Evolutionary conservation across 2,888 invertebrate species (phyloP), one percentile per base, ranked within the genome.

Genomic region (Ceraclea dissimilis): DNA sequence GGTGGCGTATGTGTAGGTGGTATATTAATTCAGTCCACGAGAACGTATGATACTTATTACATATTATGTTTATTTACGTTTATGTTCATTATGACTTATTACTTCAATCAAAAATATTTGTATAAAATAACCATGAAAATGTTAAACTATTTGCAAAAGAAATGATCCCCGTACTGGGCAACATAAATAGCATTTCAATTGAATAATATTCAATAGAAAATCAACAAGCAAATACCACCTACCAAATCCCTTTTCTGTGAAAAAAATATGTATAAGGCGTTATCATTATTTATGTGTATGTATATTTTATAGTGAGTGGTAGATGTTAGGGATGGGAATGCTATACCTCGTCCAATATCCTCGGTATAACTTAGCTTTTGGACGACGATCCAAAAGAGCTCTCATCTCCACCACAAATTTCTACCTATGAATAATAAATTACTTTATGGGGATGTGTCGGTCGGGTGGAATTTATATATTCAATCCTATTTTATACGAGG

Each of bases 341-440:
- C 13, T 13, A 39, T 39, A 13, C 39, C 39, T 39, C 39, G 39
- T 13, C 39, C 39, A 39, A 39, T 39, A 39, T 39, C 39, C 39
- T 39, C 5, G 39, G 13, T n/a, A 39, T 16, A 39, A 39, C 39
- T 39, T 39, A 39, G 13, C 39, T 39, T 31, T 39, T 39, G 39
- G 39, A 39, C 43, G 55, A 55, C 56, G 44, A 56, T 56, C 51
- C 51, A 54, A 52, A 60, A 60, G 50, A 57, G 43, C 53, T 53
- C 47, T 50, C 56, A 33, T 43, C 54, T 49, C 51, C 44, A 34
- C 59, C 59, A 48, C 59, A 59, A 59, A 61, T 59, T 57, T 59
- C 59, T 59, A 57, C 54, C 57, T 55, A 61, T 61, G 61, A 61
- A 61, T 61, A 61, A 61, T 59, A 59, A 57, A 61, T 60, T 55